Conservation (phyloP, 2,888 invertebrate species). For the Tachina fera region DNA sequence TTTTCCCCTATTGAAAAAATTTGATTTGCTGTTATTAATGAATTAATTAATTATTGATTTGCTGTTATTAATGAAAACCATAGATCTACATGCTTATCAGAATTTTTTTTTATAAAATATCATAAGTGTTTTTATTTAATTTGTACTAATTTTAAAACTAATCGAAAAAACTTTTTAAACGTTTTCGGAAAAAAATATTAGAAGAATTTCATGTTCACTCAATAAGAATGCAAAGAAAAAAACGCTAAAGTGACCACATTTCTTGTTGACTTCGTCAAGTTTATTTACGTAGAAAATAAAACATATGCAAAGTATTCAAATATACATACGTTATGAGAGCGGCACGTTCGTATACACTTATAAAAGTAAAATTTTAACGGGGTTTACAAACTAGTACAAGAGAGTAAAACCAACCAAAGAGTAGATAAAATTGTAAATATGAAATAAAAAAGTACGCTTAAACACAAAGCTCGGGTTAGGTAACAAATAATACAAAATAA, state of each 20-base stretch:
- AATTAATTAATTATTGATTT: no score
- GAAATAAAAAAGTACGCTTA: slow-evolving; percentile 55
- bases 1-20: no score
- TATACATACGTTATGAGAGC: slow-evolving; percentile 67
- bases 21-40: no score
- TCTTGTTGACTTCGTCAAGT: background rate
- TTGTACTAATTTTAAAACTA: no score
- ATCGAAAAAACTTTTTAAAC: no score
- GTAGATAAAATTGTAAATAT: slow-evolving; percentile 49
- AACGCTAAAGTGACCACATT: slow-evolving; percentile 31
- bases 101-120: no score
- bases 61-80: no score
- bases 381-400: slow-evolving; percentile 53
- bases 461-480: slow-evolving; percentile 70
- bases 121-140: no score
- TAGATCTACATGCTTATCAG: no score
- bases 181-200: background rate
- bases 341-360: slow-evolving; percentile 19
- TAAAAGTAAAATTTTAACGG: slow-evolving; percentile 47
- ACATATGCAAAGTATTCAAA: slow-evolving; percentile 67
- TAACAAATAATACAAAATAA: slow-evolving; percentile 62
- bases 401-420: slow-evolving; percentile 54
- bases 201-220: background rate
- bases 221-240: background rate
- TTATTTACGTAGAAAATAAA: slow-evolving; percentile 44